Evolutionary conservation across 1,140 invertebrate species (phyloP), one percentile per base, ranked within the genome.

Genomic region (Argopecten irradians): DNA sequence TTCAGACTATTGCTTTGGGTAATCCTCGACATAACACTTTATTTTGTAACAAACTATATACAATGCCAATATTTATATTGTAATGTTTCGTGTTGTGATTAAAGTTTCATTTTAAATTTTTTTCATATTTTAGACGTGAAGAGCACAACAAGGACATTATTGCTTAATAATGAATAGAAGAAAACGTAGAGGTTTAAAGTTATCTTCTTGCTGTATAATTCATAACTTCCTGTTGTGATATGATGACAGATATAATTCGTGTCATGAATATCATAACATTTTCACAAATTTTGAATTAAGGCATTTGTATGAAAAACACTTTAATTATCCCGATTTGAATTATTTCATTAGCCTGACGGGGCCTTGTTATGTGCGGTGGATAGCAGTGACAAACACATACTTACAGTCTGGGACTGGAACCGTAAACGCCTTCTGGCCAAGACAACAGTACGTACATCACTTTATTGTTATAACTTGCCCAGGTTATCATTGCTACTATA

Each of bases 341-440:
- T 34, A n/a, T 39, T 34, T 83, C 86, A 84, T 36, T 87, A 95
- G 93, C 90, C 82, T 34, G 43, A 91, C n/a, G 93, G 93, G 2
- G 96, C 96, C 88, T 96, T 97, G 28, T 96, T 99, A 34, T 97
- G 97, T 91, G 97, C 97, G 0, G 97, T 99, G 39, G 98, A 99
- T 95, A 98, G 98, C 93, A 97, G 97, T 8, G 96, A 97, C 3
- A 98, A 99, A 94, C 98, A 98, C 94, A 97, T 97, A 91, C 97
- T 99, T 90, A 98, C 97, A 22, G 97, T 99, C 82, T 99, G 98
- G 98, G 98, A 98, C 90, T 99, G 94, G 94, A 96, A 97, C 19
- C 96, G 97, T 88, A 98, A 98, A 96, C 96, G 98, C 9, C 97
- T 98, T 0, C 97, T 98, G 95, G 98, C 98, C 0, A 98, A 98